Conservation (phyloP, 2,797 vertebrate genomes). For the Melanotaenia pygmaea region DNA sequence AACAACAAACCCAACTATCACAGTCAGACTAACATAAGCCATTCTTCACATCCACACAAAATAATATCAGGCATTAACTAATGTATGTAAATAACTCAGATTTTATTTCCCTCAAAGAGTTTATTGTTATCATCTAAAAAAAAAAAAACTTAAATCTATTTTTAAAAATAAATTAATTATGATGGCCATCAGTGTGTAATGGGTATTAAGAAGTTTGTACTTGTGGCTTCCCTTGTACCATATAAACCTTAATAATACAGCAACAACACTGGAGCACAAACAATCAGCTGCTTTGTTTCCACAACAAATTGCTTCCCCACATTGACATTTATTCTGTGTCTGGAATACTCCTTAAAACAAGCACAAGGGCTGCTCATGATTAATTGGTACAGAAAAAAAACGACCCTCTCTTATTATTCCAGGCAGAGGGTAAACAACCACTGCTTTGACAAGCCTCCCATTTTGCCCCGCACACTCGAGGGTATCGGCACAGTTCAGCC, state of each 20-base stretch:
- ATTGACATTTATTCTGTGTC: constrained; percentile 61
- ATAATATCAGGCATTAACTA: constrained; percentile 5
- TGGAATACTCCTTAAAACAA: constrained; percentile 69
- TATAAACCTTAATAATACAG: constrained; percentile 45
- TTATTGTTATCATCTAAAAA: constrained; percentile 17
- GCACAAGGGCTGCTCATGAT: constrained; percentile 70
- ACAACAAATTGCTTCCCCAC: constrained; percentile 69
- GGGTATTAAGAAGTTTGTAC: constrained; percentile 29
- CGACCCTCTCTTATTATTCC: constrained; percentile 72
- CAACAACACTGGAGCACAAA: constrained; percentile 52
- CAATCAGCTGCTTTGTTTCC: constrained; percentile 73
- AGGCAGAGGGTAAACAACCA: constrained; percentile 78
- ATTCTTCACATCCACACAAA: constrained; percentile 7
- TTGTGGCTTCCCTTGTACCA: constrained; percentile 48
- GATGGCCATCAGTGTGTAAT: constrained; percentile 1
- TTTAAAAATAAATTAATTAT: neutral
- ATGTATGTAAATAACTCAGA: neutral
- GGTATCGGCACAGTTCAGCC: constrained; percentile 77
- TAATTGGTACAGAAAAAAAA: constrained; percentile 76
- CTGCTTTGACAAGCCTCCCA: constrained; percentile 77
- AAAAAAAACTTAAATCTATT: constrained; percentile 13
- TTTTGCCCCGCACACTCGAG: constrained; percentile 68
- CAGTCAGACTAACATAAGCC: constrained; percentile 11
- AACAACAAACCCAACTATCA: constrained; percentile 16
- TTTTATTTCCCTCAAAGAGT: neutral